A percentile compares a stretch with the other conserved stretches of the same genome.
Conservation (phyloP, 2,888 invertebrate genomes). For the Timema podura region DNA sequence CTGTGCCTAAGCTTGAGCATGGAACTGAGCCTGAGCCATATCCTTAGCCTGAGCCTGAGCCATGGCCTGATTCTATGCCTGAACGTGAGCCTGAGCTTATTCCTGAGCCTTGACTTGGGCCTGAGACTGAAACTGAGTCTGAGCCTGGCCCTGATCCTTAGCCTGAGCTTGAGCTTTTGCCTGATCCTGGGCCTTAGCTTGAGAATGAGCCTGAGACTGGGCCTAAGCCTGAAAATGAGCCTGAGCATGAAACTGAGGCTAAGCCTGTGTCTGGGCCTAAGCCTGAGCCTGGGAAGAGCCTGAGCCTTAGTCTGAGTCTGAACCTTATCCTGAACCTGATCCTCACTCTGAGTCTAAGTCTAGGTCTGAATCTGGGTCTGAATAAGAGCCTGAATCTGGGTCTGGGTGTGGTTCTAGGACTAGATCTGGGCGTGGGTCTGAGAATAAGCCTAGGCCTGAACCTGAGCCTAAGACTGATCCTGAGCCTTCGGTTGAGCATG, state of each 20-base stretch:
- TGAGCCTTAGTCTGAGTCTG: background rate
- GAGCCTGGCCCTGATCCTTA: background rate
- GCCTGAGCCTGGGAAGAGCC: slow-evolving; percentile 2
- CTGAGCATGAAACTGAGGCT: too few species aligned
- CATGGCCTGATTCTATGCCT: slow-evolving; percentile 27
- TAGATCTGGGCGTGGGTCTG: too few species aligned
- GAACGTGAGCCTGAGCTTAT: too few species aligned
- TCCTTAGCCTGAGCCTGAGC: too few species aligned
- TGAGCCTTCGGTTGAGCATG: background rate
- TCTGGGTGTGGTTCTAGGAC: too few species aligned
- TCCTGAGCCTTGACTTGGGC: slow-evolving; percentile 23
- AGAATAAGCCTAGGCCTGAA: too few species aligned
- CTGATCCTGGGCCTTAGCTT: background rate
- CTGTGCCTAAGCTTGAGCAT: background rate
- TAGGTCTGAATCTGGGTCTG: background rate
- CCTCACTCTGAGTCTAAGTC: background rate
- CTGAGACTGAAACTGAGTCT: slow-evolving; percentile 18
- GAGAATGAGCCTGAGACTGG: background rate
- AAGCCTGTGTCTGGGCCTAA: background rate
- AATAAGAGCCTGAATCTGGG: too few species aligned
- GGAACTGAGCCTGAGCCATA: background rate
- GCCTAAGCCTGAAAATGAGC: too few species aligned
- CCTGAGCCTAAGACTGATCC: slow-evolving; percentile 12
- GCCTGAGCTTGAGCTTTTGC: background rate
- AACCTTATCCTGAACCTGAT: background rate